Percentiles rank a stretch among this genome's conserved stretches.
Evolutionary conservation across 1,140 invertebrate genomes (phyloP).

Genomic region (Drusus annulatus): DNA sequence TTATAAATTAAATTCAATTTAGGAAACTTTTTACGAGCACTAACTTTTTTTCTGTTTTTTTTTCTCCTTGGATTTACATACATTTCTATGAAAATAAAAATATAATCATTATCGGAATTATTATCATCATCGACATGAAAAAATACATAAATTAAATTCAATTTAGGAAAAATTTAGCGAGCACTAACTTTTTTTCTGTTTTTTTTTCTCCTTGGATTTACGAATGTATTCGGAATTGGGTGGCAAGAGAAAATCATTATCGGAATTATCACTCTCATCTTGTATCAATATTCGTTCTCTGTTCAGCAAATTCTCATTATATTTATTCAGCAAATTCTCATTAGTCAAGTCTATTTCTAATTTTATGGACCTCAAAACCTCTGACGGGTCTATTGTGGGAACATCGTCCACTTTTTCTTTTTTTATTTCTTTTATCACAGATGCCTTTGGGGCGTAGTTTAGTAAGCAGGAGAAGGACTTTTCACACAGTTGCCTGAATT

Average conservation of each 20-base stretch:
- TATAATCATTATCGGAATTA: no score
- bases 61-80: no score
- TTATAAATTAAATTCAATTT: no score
- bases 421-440: slow-evolving; percentile 46
- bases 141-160: no score
- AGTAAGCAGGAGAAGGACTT: slow-evolving; percentile 44
- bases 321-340: background rate
- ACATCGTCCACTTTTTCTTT: slow-evolving; percentile 46
- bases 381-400: background rate
- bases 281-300: background rate
- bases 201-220: background rate
- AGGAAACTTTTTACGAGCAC: no score
- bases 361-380: background rate
- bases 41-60: no score
- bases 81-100: no score
- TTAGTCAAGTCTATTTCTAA: background rate
- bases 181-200: slow-evolving; percentile 15
- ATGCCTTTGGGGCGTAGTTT: slow-evolving; percentile 41
- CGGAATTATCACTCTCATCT: background rate
- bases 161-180: no score
- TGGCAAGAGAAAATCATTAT: background rate
- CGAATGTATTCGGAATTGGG: background rate
- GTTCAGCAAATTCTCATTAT: background rate
- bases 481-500: slow-evolving; percentile 60
- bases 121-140: no score